Evolutionary conservation across 2,888 invertebrate genomes (phyloP).

Genomic region (Drosophila monieri): DNA sequence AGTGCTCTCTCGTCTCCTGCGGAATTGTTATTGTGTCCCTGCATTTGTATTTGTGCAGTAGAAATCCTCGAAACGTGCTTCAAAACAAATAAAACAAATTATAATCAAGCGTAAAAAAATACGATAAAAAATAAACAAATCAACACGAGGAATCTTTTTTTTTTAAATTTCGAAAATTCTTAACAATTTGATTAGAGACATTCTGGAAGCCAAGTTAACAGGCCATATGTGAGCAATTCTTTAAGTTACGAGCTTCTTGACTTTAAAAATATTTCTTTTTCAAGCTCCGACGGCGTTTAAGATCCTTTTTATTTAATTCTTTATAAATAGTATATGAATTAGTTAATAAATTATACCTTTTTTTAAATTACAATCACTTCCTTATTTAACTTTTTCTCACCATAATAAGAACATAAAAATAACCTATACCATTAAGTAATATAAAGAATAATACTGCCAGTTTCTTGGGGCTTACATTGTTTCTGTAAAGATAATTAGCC

Average conservation of each 20-base stretch:
- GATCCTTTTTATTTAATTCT: background rate
- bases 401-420: background rate
- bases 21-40: constrained; percentile 44
- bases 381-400: background rate
- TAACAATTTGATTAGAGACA: constrained; percentile 24
- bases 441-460: background rate
- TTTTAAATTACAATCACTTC: background rate
- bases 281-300: constrained; percentile 1
- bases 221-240: background rate
- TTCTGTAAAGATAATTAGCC: constrained; percentile 20
- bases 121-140: constrained; percentile 18
- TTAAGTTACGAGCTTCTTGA: background rate
- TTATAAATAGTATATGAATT: background rate
- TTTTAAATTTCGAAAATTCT: constrained; percentile 27
- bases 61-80: constrained; percentile 56
- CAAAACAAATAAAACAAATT: constrained; percentile 41
- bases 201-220: background rate
- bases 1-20: constrained; percentile 49
- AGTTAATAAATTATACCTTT: too few relatives aligned
- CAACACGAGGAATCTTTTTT: constrained; percentile 30
- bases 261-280: background rate
- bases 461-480: constrained; percentile 8
- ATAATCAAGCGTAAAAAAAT: constrained; percentile 20
- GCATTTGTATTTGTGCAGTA: constrained; percentile 49
- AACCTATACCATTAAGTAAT: background rate